These are phyloP conservation scores for Chironomus tepperi DNA, from an alignment of 1,140 invertebrate genomes.

Conservation along the genomic window DNA sequence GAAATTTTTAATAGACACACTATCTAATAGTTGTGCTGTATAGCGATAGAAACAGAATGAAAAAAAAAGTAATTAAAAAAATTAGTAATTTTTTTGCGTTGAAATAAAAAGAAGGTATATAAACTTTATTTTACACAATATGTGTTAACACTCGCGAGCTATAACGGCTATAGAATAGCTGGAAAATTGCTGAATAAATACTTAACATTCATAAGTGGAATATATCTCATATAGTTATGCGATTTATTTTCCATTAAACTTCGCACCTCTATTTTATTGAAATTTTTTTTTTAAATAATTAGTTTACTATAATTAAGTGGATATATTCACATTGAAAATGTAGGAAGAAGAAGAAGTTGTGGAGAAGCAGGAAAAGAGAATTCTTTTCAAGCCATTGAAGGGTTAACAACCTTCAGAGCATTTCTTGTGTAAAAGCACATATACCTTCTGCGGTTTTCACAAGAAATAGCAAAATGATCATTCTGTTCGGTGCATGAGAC, in stretches of 20 bases:
- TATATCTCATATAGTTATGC: background rate
- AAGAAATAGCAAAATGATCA: too few relatives aligned
- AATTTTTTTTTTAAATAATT: constrained; percentile 16
- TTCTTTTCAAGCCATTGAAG: background rate
- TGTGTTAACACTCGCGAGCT: background rate
- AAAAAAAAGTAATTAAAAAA: constrained; percentile 4
- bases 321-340: background rate
- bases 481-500: too few relatives aligned
- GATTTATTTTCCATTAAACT: constrained; percentile 6
- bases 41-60: background rate
- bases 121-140: too few relatives aligned
- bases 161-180: background rate
- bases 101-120: background rate
- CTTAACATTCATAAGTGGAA: background rate
- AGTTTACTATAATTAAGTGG: background rate
- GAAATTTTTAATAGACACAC: background rate
- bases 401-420: background rate
- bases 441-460: too few relatives aligned
- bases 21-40: background rate
- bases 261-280: constrained; percentile 21
- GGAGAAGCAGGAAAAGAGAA: background rate
- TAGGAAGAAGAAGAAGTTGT: background rate
- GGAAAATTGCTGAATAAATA: constrained; percentile 2
- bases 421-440: too few relatives aligned
- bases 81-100: background rate